These are phyloP conservation scores for Xenopus laevis DNA, from an alignment of 2,113 vertebrate genomes.

Conservation along the genomic window DNA sequence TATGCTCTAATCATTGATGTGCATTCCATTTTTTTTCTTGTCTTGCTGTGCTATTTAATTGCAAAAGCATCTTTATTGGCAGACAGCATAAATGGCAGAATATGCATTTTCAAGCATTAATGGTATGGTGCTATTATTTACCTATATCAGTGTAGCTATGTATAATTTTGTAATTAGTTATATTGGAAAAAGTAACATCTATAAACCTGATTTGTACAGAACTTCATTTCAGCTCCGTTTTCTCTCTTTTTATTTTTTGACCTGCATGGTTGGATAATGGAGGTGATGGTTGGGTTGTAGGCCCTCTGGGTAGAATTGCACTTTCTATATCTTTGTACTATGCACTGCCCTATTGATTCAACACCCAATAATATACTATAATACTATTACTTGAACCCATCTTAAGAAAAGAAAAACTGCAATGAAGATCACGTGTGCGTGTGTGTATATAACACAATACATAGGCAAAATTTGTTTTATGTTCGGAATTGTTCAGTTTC, in stretches of 20 bases:
- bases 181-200: conserved; percentile 62
- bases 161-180: conserved; percentile 78
- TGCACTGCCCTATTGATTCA: conserved; percentile 99
- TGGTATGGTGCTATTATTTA: conserved; percentile 87
- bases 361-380: conserved; percentile 90
- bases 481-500: conserved; percentile 63
- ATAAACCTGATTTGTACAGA: conserved; percentile 70
- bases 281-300: conserved; percentile 70
- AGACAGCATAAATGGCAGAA: conserved; percentile 54
- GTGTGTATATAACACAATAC: conserved; percentile 89
- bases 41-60: conserved; percentile 60
- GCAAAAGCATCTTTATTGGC: conserved; percentile 53
- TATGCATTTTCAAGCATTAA: conserved; percentile 69
- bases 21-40: conserved; percentile 93
- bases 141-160: conserved; percentile 72
- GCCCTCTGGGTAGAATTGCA: conserved; percentile 94
- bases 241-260: conserved; percentile 57
- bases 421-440: conserved; percentile 74
- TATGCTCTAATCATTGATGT: conserved; percentile 83
- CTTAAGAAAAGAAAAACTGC: conserved; percentile 80
- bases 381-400: conserved; percentile 97
- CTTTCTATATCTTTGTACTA: conserved; percentile 99
- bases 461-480: conserved; percentile 61
- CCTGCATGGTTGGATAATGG: conserved; percentile 78
- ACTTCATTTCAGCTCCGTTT: conserved; percentile 73